Evolutionary conservation across 2,888 invertebrate species (phyloP), one percentile per base, ranked within the genome.

Genomic region (Microctonus hyperodae): DNA sequence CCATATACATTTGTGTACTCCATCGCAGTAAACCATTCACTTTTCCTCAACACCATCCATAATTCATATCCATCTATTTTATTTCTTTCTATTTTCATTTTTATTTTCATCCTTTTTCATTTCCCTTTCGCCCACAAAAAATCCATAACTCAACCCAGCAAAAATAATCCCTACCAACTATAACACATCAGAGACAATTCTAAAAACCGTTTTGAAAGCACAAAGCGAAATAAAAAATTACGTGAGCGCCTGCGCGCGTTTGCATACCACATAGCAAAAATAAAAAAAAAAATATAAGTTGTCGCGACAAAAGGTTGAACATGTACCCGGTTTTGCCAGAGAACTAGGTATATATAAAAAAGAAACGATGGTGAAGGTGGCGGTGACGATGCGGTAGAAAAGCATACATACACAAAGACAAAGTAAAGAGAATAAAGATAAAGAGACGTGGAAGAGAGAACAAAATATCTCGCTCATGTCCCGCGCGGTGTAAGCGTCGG

Each of bases 391-490:
- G 66, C 22, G 50, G 65, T 59, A 48, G 44, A 56, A 57, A 67
- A 64, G 22, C 48, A 61, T 28, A 48, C 37, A 55, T 2, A 35
- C 13, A n/a, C 37, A 40, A 31, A 37, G 31, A 40, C 20, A 51
- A 48, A 22, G 31, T 22, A 23, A 31, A 59, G 35, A 48, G 55
- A 20, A 22, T 28, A 40, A 60, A 61, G 20, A 51, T 50, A 67
- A n/a, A n/a, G n/a, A n/a, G n/a, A n/a, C n/a, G n/a, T n/a, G 44
- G 40, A 69, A 71, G 70, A 70, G 69, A 72, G 73, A 74, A 76
- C 77, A 75, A 76, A 78, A 79, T 80, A 77, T 76, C 77, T 74
- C 76, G 72, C 72, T 75, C 74, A 76, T 78, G 78, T 77, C 75
- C 71, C 75, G 61, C 69, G 73, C 70, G 73, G 73, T 73, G 73